Base-by-base conservation (phyloP, 2,797 vertebrate species). In the Xyrichtys novacula region DNA sequence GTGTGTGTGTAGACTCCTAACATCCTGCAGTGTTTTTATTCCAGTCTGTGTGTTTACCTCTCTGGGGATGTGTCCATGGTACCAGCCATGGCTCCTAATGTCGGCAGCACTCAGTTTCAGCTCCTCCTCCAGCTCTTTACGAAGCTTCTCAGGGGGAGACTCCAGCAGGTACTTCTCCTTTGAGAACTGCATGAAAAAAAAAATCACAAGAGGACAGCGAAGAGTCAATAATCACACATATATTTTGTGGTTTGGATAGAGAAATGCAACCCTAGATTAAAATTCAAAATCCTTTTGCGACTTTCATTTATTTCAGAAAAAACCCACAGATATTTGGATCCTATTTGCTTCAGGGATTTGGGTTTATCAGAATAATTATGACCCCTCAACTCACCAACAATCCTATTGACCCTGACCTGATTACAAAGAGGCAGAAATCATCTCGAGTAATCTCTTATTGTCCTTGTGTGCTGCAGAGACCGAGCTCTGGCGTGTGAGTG, bases 111-210 rank as follows among this genome's bases (percentile, higher is more conserved):
- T 97, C 67, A 98, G 95, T 58, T 97, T 98, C 59, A 99, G 94
- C 76, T 99, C 98, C 71, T 99, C 98, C 86, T 99, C 97, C 82
- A 99, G 88, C 68, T 99, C 98, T 79, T 97, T 97, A 40, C 96
- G 95, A 65, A 99, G 94, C 44, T 98, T 99, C 91, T 99, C 98
- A 0, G 98, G 97, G 0, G 97, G 97, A 0, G 97, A 97, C 83
- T 99, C 98, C 0, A 99, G 90, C 84, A 99, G 96, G 84, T 99
- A 99, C 84, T 99, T 99, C 92, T 99, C 97, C 91, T 99, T 99
- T 81, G 97, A 98, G 93, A 99, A 99, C 97, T 99, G 91, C 4
- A 26, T 0, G 7, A n/a, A 40, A 80, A 65, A 14, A 23, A 60
- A 54, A 58, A 81, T 46, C 46, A 17, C 4, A 7, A 29, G 20